Percentiles rank a stretch among this genome's conserved stretches.
phyloP scores from a whole-genome alignment of 2,113 vertebrate species.

The Esox niger region DNA sequence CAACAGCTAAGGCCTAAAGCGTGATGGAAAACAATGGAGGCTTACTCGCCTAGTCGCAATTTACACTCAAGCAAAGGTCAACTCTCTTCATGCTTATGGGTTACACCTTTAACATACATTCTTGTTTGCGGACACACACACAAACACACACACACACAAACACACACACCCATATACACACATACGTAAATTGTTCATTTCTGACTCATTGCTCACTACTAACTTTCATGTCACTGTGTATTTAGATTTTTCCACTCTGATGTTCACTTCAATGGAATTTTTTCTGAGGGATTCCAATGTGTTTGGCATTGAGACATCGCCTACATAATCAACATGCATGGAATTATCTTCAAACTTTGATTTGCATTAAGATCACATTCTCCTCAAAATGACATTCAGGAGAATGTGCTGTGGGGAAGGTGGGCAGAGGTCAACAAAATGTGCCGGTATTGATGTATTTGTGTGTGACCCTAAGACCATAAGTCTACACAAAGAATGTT shows the following conservation, averaged over 20 bases:
- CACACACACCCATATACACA: slow-evolving; percentile 4
- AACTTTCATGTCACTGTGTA: slow-evolving; percentile 51
- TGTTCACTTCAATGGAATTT: slow-evolving; percentile 42
- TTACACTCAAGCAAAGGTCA: slow-evolving; percentile 44
- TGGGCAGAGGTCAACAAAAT: too few relatives aligned
- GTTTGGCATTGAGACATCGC: slow-evolving; percentile 39
- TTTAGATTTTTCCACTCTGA: slow-evolving; percentile 43
- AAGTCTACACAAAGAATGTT: too few relatives aligned
- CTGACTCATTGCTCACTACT: slow-evolving; percentile 42
- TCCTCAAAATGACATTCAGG: too few relatives aligned
- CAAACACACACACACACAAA: not conserved
- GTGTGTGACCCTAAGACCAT: too few relatives aligned
- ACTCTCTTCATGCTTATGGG: slow-evolving; percentile 41
- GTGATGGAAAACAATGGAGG: too few relatives aligned
- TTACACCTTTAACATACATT: slow-evolving; percentile 46
- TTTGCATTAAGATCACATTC: too few relatives aligned
- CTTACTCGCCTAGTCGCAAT: slow-evolving; percentile 44
- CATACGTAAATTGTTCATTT: slow-evolving; percentile 30
- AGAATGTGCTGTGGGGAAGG: too few relatives aligned
- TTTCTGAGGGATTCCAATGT: slow-evolving; percentile 32
- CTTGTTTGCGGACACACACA: slow-evolving; percentile 5
- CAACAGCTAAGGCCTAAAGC: too few relatives aligned
- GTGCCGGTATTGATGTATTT: too few relatives aligned
- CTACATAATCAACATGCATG: too few relatives aligned
- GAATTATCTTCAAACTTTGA: too few relatives aligned